Base-by-base conservation (phyloP, 2,797 vertebrate genomes). In the Sebastes minor region DNA sequence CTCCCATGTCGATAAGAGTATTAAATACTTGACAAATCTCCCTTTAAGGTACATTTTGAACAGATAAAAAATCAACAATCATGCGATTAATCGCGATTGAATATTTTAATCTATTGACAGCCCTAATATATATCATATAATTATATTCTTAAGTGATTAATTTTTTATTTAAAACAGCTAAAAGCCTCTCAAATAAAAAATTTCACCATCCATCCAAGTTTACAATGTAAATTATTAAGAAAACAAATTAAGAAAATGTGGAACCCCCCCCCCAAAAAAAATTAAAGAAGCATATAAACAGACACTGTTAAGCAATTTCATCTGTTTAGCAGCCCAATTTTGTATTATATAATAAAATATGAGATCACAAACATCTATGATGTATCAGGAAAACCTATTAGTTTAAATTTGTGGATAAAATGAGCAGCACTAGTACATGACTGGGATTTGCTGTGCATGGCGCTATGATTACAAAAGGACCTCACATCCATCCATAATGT, bases 401-500 rank as follows among this genome's bases (percentile, higher is more conserved):
- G 12, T 79, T 46, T 76, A 56, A 73, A 81, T 57, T 8, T 78
- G 56, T 59, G 81, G 66, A 83, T 77, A 56, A 80, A 79, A 77
- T 72, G 53, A 76, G 52, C 28, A 25, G 74, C 55, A 25, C 30
- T 56, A 28, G 74, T 55, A 66, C 80, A 70, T 86, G 14, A 75
- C 32, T 71, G 75, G 64, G 56, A 32, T 78, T 86, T 84, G 70
- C 67, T 23, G n/a, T 14, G 35, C 5, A 38, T 53, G 62, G 70
- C 22, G 52, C 55, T 12, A 23, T 22, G 82, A 88, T 91, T 88
- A 88, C 53, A 9, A 81, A 83, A 88, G 62, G 74, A 76, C 60
- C 61, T 76, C 28, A 27, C 62, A 77, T 71, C 76, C 62, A 72
- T 89, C 78, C 68, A 80, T 67, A 64, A 86, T 88, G 89, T 89